Evolutionary conservation across 2,888 invertebrate genomes (phyloP).

Genomic region (Oscheius sp.): DNA sequence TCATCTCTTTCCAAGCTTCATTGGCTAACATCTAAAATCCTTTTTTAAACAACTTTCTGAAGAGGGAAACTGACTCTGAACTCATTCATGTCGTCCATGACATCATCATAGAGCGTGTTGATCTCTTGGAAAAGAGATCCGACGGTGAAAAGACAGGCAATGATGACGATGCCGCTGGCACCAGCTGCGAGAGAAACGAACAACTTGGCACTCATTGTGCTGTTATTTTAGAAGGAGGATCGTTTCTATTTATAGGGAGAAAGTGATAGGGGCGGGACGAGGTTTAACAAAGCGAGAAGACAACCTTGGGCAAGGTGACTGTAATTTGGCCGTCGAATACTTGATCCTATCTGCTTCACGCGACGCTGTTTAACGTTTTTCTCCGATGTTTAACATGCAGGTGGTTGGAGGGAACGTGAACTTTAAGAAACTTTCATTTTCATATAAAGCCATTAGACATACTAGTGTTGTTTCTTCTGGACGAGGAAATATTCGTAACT

Average conservation of each 20-base stretch:
- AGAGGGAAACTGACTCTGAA: slow-evolving; percentile 58
- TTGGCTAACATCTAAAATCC: slow-evolving; percentile 45
- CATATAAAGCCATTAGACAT: too few relatives aligned
- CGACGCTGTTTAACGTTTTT: slow-evolving; percentile 20
- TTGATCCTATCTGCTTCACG: slow-evolving; percentile 22
- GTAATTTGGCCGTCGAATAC: slow-evolving; percentile 18
- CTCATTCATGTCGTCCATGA: slow-evolving; percentile 59
- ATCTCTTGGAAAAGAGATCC: slow-evolving; percentile 61
- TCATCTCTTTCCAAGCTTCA: slow-evolving; percentile 58
- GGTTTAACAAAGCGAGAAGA: neutral
- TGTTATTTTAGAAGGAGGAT: too few relatives aligned
- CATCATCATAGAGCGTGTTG: slow-evolving; percentile 59
- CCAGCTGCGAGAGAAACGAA: slow-evolving; percentile 52
- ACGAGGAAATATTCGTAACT: too few relatives aligned
- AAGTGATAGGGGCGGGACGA: slow-evolving; percentile 12
- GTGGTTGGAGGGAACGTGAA: neutral
- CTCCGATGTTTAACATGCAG: neutral
- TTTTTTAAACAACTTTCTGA: neutral
- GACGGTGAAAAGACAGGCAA: slow-evolving; percentile 55
- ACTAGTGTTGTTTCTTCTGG: too few relatives aligned
- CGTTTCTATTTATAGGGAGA: slow-evolving; percentile 17
- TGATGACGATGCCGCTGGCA: slow-evolving; percentile 53
- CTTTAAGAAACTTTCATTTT: too few relatives aligned
- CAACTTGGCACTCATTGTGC: slow-evolving; percentile 49
- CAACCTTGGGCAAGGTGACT: slow-evolving; percentile 10